These are phyloP conservation scores for Caranx melampygus DNA, from an alignment of 2,113 vertebrate genomes.

Conservation along the genomic window DNA sequence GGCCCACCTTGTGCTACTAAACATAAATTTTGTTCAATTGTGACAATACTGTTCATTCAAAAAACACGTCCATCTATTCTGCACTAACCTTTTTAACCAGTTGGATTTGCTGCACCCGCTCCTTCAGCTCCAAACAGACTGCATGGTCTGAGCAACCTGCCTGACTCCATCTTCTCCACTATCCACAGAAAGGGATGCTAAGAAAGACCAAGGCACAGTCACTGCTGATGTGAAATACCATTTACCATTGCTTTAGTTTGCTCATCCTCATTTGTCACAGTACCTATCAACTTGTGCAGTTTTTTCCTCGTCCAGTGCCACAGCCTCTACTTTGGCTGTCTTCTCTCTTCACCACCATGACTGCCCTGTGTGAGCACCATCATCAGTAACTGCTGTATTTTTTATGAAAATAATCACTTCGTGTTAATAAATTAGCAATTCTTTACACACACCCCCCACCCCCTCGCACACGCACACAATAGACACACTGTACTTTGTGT, in stretches of 20 bases:
- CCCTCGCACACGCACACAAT: neutral
- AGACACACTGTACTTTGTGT: neutral
- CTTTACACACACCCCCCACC: neutral
- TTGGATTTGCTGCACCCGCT: constrained; percentile 93
- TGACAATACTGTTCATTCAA: neutral
- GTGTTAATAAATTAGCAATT: neutral
- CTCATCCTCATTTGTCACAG: neutral
- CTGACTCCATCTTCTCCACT: constrained; percentile 79
- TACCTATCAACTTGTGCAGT: constrained; percentile 87
- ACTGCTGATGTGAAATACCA: neutral
- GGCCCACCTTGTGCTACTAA: neutral
- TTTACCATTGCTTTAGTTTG: neutral
- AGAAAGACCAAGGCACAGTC: constrained; percentile 14
- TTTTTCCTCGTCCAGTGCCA: constrained; percentile 83
- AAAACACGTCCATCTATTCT: neutral
- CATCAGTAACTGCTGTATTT: neutral
- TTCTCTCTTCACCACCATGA: constrained; percentile 96
- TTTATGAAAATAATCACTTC: neutral
- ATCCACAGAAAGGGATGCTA: constrained; percentile 82
- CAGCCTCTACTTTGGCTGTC: constrained; percentile 85
- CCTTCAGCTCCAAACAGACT: constrained; percentile 84
- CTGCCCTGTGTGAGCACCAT: constrained; percentile 28
- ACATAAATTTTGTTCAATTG: neutral
- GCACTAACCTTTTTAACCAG: constrained; percentile 88
- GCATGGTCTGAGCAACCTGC: constrained; percentile 86